A percentile compares a stretch with the other conserved stretches of the same genome.
Evolutionary conservation across 2,113 vertebrate genomes (phyloP).

Genomic region (Dinomys branickii): DNA sequence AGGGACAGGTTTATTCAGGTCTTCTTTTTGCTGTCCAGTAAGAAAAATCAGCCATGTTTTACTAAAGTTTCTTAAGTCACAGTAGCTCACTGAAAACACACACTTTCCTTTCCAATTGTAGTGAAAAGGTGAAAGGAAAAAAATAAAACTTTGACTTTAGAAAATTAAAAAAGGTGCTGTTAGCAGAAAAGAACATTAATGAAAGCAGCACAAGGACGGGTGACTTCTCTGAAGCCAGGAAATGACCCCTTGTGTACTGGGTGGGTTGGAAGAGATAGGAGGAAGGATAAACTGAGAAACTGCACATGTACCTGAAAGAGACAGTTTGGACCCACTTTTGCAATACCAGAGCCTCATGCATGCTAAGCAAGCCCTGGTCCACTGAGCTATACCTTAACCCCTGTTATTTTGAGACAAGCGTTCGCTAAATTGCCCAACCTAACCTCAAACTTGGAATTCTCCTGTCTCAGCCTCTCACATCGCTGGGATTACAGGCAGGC

Average conservation of each 20-base stretch:
- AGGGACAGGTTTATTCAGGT: neutral
- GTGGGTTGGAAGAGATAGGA: neutral
- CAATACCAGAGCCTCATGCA: neutral
- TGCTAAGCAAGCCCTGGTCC: neutral
- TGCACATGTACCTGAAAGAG: neutral
- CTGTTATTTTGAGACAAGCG: neutral
- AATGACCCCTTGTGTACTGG: neutral
- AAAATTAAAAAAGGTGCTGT: slow-evolving; percentile 2
- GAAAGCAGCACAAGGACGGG: neutral
- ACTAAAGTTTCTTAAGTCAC: slow-evolving; percentile 57
- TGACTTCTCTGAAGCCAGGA: neutral
- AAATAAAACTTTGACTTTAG: neutral
- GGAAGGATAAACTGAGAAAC: slow-evolving; percentile 11
- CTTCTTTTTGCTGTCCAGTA: slow-evolving; percentile 20
- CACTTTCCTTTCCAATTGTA: slow-evolving; percentile 33
- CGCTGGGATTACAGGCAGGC: neutral
- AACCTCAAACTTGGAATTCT: neutral
- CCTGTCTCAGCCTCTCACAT: neutral
- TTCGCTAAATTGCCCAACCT: neutral
- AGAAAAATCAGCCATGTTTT: slow-evolving; percentile 24
- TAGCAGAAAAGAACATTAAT: neutral
- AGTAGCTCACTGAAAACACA: neutral
- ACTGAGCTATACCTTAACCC: neutral
- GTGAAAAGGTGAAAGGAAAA: slow-evolving; percentile 17
- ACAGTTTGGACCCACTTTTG: neutral